Base-by-base conservation (phyloP, 2,113 vertebrate genomes). In the Phrynosoma blainvillii region DNA sequence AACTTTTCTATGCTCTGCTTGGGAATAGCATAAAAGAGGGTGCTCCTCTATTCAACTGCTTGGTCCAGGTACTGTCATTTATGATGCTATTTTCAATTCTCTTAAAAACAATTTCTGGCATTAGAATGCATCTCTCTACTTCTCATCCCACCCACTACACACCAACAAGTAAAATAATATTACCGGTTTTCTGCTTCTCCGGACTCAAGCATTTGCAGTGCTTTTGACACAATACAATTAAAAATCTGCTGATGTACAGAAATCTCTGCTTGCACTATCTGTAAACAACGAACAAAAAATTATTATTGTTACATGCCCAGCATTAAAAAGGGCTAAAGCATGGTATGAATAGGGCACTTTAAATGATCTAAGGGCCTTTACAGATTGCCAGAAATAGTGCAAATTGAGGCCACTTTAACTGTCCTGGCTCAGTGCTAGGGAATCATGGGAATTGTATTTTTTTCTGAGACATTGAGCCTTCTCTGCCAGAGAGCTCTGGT, bases 241-340 rank as follows among this genome's bases (percentile, higher is more conserved):
- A 98, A 97, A 83, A 97, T 96, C 94, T 97, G 97, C 91, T 99
- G 98, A 76, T 97, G 97, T 42, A 98, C 92, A 79, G 97, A 97
- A 79, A 98, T 95, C 94, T 99, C 98, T 0, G 97, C 97, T 96
- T 98, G 98, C 90, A 99, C 97, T 89, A 96, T 93, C 98, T 99
- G 95, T 82, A 91, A 92, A 91, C 52, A 90, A 23, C 40, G 77
- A 1, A 70, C 92, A 83, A 90, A 20, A 89, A 2, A 86, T 6
- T 84, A 88, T 52, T 70, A 76, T 76, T 40, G 6, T 66, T 66
- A 40, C 30, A 52, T 23, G 36, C 42, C 59, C 4, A 32, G 5
- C 11, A 23, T 4, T 42, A 9, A 47, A n/a, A 71, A 32, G 8
- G 47, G 70, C 16, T n/a, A 84, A 71, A 71, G 40, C 42, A 54